Evolutionary conservation across 2,888 invertebrate species (phyloP), one percentile per base, ranked within the genome.

Genomic region (Physocephala rufipes): DNA sequence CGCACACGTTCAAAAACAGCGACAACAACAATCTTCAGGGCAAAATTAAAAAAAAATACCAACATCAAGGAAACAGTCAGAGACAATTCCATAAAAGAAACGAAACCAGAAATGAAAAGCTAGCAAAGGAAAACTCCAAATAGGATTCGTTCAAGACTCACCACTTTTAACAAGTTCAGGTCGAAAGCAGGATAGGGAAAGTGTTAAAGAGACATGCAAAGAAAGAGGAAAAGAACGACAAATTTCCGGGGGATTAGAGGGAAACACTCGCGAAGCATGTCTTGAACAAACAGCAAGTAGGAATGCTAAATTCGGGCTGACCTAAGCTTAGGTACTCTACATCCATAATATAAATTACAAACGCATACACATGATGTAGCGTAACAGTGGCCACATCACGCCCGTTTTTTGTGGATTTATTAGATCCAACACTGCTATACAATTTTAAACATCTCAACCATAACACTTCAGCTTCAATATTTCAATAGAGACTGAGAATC

Each of bases 1-100:
- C 45, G 55, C 67, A 58, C 67, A 55, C 66, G 36, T 43, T 66
- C 55, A 24, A 36, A 36, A 36, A 21, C 19, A 36, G 62, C 62
- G 43, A 36, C 36, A 61, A n/a, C 30, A n/a, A 30, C 16, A 51
- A 51, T 4, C 19, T n/a, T n/a, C n/a, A 36, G 19, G 5, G 12
- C 21, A 58, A 24, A 58, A 5, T 9, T 12, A 24, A 21, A 45
- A 36, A 58, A 67, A 43, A 47, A n/a, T 30, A 51, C 9, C 55
- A 62, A 47, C 16, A 51, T n/a, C 15, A 49, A 55, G 68, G n/a
- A 53, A 43, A 43, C 0, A 2, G 28, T 55, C 64, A 62, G 30
- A 61, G 53, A 21, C 7, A 43, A 30, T 36, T 9, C 24, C 15
- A 12, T 24, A 43, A 30, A 21, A 13, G 19, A n/a, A 55, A 9